phyloP scores from a whole-genome alignment of 2,888 invertebrate species.

The Lacanobia oleracea region DNA sequence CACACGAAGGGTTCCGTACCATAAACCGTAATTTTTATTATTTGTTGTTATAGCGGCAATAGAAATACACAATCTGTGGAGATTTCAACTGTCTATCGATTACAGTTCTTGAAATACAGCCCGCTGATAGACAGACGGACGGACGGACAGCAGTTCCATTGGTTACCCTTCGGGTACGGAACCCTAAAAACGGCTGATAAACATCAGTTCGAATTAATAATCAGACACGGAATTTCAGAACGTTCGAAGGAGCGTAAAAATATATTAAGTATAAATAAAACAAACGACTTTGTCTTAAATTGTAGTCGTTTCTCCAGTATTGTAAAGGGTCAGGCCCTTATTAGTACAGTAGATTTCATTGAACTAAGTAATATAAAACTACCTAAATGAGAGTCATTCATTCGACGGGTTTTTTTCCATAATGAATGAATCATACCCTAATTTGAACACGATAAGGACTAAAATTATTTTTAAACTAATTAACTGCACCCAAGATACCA shows the following conservation, averaged over 20 bases:
- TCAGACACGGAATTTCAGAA: not conserved
- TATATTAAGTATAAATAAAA: not conserved
- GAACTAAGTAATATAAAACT: not conserved
- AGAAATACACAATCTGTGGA: too few species aligned
- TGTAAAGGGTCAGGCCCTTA: not conserved
- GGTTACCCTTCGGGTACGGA: too few species aligned
- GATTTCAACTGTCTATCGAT: too few species aligned
- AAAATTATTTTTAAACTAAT: slow-evolving; percentile 7
- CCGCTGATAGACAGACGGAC: too few species aligned
- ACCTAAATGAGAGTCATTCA: not conserved
- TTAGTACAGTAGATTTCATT: not conserved
- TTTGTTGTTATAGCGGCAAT: too few species aligned
- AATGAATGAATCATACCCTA: not conserved
- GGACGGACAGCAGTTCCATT: too few species aligned
- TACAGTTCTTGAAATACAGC: too few species aligned
- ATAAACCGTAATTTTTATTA: too few species aligned
- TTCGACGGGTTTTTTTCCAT: not conserved
- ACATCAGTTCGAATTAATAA: not conserved
- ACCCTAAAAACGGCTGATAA: too few species aligned
- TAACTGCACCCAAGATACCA: slow-evolving; percentile 1
- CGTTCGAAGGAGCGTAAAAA: not conserved
- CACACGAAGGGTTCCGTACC: too few species aligned
- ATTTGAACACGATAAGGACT: slow-evolving; percentile 1
- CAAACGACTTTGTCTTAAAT: not conserved
- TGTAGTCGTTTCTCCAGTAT: too few species aligned